These are phyloP conservation scores for Emmelina monodactyla DNA, from an alignment of 2,888 invertebrate species.

Conservation along the genomic window DNA sequence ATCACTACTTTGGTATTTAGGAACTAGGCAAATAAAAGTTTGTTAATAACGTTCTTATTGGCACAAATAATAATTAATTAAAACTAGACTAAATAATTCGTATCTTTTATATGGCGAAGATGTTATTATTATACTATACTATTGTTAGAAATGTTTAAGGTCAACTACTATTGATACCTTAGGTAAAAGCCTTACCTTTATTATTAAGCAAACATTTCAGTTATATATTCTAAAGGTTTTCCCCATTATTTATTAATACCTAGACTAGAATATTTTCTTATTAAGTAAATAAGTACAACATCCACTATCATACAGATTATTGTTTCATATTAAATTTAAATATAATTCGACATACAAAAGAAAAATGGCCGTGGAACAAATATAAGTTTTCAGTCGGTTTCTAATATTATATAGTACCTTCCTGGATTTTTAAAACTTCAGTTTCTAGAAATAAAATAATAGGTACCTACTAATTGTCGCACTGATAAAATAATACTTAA, in stretches of 20 bases:
- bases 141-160: background rate
- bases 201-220: background rate
- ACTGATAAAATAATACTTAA: too few species aligned
- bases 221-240: slow-evolving; percentile 19
- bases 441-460: too few species aligned
- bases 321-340: too few species aligned
- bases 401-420: too few species aligned
- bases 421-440: too few species aligned
- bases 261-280: slow-evolving; percentile 1
- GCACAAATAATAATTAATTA: slow-evolving; percentile 1
- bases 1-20: slow-evolving; percentile 30
- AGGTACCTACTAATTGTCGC: too few species aligned
- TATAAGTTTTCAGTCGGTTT: too few species aligned
- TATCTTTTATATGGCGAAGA: background rate
- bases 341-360: too few species aligned
- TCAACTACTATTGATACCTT: background rate
- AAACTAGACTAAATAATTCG: background rate
- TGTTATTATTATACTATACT: background rate
- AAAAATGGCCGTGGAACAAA: too few species aligned
- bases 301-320: too few species aligned
- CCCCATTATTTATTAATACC: background rate
- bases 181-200: too few species aligned
- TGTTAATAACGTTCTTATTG: slow-evolving; percentile 6
- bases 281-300: too few species aligned
- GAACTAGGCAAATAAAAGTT: slow-evolving; percentile 18